Conservation (phyloP, 2,113 vertebrate species). For the Varanus komodoensis region DNA sequence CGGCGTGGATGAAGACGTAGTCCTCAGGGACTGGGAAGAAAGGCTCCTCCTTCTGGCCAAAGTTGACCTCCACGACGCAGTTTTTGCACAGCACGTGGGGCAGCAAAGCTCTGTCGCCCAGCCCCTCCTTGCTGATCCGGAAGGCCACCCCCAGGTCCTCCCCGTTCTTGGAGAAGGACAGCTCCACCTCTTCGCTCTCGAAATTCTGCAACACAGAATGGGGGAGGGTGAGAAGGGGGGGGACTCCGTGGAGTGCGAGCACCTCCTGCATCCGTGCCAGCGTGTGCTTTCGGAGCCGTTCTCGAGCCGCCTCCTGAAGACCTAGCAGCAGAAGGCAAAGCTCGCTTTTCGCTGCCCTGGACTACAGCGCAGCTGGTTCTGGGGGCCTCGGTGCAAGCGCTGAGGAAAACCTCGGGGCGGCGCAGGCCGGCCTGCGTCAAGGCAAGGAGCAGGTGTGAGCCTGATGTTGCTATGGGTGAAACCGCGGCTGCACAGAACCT, state of each 20-base stretch:
- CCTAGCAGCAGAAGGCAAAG: not conserved
- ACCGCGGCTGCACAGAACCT: no score
- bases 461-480: not conserved
- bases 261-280: accelerated
- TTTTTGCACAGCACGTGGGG: conserved; percentile 88
- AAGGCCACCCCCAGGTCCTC: conserved; percentile 85
- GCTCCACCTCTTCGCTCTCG: conserved; percentile 74
- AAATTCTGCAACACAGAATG: conserved; percentile 73
- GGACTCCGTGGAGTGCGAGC: no score
- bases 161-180: conserved; percentile 89
- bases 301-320: no score
- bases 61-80: conserved; percentile 82
- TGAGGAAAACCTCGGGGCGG: not conserved
- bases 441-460: not conserved
- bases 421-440: no score
- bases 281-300: not conserved
- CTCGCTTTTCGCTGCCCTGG: not conserved
- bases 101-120: conserved; percentile 78
- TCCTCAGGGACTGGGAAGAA: conserved; percentile 81
- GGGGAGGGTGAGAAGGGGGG: not conserved
- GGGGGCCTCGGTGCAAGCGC: no score
- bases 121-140: conserved; percentile 67
- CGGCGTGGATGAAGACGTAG: conserved; percentile 75
- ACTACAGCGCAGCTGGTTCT: not conserved
- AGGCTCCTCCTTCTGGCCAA: conserved; percentile 78